These are phyloP conservation scores for Zapus hudsonius DNA, from an alignment of 2,113 vertebrate genomes.

Conservation along the genomic window DNA sequence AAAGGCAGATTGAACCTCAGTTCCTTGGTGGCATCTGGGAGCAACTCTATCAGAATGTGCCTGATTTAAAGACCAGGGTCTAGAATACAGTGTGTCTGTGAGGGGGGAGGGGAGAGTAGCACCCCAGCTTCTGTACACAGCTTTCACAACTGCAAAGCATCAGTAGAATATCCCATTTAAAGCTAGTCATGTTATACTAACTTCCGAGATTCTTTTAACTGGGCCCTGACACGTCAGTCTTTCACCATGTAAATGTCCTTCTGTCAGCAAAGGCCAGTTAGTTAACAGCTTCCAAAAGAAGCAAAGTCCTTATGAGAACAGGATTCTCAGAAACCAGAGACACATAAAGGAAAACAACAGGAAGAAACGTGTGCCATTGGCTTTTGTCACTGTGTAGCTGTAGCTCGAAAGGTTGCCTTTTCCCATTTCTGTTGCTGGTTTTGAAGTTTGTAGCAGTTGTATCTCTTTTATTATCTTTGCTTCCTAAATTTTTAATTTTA, in stretches of 20 bases:
- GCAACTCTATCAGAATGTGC: not conserved
- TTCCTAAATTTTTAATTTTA: conserved; percentile 45
- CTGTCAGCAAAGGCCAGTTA: conserved; percentile 77
- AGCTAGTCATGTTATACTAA: conserved; percentile 68
- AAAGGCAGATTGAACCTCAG: not conserved
- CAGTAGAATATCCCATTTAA: conserved; percentile 68
- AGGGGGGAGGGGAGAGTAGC: not conserved
- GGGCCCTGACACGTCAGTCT: conserved; percentile 66
- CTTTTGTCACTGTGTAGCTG: conserved; percentile 66
- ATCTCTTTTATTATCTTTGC: conserved; percentile 36
- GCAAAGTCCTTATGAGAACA: conserved; percentile 59
- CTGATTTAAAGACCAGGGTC: conserved; percentile 54
- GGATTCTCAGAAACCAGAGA: conserved; percentile 72
- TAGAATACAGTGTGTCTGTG: not conserved
- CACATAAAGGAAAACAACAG: conserved; percentile 60
- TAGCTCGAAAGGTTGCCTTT: conserved; percentile 23
- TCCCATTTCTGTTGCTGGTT: not conserved
- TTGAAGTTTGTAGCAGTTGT: conserved; percentile 57
- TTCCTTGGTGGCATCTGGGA: not conserved
- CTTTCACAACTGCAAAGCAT: conserved; percentile 67
- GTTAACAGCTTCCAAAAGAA: conserved; percentile 75
- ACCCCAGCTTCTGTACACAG: conserved; percentile 42
- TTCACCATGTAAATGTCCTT: conserved; percentile 73
- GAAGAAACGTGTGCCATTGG: conserved; percentile 65
- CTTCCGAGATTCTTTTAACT: conserved; percentile 75